Percentiles rank a stretch among this genome's conserved stretches.
Evolutionary conservation across 37 sponge, comb jelly and placozoan genomes (phyloP).

Genomic region (Hexactinellida sp.): DNA sequence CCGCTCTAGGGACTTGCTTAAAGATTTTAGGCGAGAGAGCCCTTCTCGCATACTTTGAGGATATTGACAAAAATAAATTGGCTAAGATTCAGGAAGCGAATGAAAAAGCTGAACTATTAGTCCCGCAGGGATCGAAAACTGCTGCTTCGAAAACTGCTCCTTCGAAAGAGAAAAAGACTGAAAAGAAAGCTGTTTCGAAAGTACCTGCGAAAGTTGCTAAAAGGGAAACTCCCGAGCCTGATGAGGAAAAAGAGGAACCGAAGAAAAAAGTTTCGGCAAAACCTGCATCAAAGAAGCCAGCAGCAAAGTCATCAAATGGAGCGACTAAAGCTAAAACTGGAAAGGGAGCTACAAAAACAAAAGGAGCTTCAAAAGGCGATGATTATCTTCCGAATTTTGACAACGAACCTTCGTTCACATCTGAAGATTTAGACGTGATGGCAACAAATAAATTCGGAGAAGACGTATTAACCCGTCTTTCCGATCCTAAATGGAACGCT

Average conservation of each 20-base stretch:
- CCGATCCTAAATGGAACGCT: conserved; percentile 62
- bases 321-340: conserved; percentile 15
- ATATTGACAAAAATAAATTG: conserved; percentile 69
- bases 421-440: conserved; percentile 59
- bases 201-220: conserved; percentile 21
- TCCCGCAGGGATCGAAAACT: conserved; percentile 29
- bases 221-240: not conserved
- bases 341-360: not conserved
- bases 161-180: not conserved
- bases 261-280: conserved; percentile 11
- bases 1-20: conserved; percentile 66
- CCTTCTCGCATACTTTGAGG: conserved; percentile 56
- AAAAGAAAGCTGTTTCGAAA: not conserved
- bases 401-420: conserved; percentile 11
- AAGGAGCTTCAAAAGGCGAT: conserved; percentile 2
- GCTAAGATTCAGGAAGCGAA: conserved; percentile 62
- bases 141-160: conserved; percentile 24
- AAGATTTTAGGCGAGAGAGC: conserved; percentile 79
- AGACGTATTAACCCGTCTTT: conserved; percentile 30
- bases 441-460: conserved; percentile 40
- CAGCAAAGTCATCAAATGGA: not conserved
- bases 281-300: conserved; percentile 1
- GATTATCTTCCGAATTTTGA: not conserved
- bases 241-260: not conserved
- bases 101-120: conserved; percentile 53